Evolutionary conservation across 2,797 vertebrate genomes (phyloP), one percentile per base, ranked within the genome.

Genomic region (Cheirogaleus major): DNA sequence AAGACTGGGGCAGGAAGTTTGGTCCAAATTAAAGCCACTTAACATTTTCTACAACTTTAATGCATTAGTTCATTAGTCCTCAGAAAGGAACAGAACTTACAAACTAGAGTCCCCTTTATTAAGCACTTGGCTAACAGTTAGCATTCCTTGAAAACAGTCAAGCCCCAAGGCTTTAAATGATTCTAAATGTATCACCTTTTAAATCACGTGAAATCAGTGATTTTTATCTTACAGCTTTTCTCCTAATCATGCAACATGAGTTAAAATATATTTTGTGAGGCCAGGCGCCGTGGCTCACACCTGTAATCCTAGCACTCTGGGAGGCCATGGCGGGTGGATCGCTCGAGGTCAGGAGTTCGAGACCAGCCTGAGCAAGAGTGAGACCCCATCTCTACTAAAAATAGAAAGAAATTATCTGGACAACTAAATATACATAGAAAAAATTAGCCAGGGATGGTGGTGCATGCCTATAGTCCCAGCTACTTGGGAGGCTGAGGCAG

Each of bases 121-220:
- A 90, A 95, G 43, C 23, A 50, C 22, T 79, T 87, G 50, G 63
- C 52, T 73, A 79, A 20, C 18, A 78, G 57, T 75, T 75, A 67
- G 63, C 59, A 63, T 57, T 92, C 57, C 43, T 84, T 90, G 78
- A 86, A 95, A 91, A 92, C 35, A 73, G 72, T 81, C 72, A 87
- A 90, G 82, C 22, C 55, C 61, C 32, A 75, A 57, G 20, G 55
- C 57, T 91, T 79, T 52, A 48, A n/a, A 82, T 55, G 30, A 67
- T n/a, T 87, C 79, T 84, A 88, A 78, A 84, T 55, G 7, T 41
- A 80, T 35, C n/a, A 45, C 50, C 63, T 76, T 84, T 75, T 75
- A 73, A 80, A 69, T 25, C 22, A 72, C 32, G 86, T 78, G 80
- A 67, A 80, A 76, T 6, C 27, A 27, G 52, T 61, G 57, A 73